phyloP scores from a whole-genome alignment of 2,797 vertebrate genomes.

The Echeneis naucrates region DNA sequence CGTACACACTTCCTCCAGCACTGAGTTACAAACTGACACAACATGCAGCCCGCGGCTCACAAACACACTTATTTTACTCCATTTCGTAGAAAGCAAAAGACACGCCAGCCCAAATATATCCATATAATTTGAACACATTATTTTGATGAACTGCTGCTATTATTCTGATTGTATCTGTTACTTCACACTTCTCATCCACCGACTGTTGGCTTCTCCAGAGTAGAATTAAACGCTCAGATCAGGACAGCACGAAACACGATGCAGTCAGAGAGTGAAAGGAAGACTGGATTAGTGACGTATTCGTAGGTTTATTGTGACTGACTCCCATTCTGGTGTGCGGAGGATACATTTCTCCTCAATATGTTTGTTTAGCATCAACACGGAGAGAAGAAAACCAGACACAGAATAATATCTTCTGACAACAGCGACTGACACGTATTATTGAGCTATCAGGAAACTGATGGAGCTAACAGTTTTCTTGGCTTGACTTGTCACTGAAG shows the following conservation, averaged over 20 bases:
- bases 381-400: too few species aligned
- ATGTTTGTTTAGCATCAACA: too few species aligned
- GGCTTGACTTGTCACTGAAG: not conserved
- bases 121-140: not conserved
- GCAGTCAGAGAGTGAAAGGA: too few species aligned
- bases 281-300: too few species aligned
- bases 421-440: not conserved
- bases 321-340: too few species aligned
- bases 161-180: not conserved
- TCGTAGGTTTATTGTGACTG: too few species aligned
- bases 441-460: not conserved
- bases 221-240: not conserved
- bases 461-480: not conserved
- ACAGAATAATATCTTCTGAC: not conserved
- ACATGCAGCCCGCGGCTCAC: slow-evolving; percentile 11
- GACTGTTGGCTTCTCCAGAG: not conserved
- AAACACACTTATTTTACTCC: slow-evolving; percentile 14
- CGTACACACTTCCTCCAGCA: slow-evolving; percentile 13
- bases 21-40: slow-evolving; percentile 20
- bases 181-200: not conserved
- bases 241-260: too few species aligned
- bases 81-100: slow-evolving; percentile 9
- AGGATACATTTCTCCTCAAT: too few species aligned
- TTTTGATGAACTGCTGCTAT: not conserved
- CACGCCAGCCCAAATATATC: slow-evolving; percentile 9